Conservation (phyloP, 2,888 invertebrate genomes). For the Lasioglossum vierecki region DNA sequence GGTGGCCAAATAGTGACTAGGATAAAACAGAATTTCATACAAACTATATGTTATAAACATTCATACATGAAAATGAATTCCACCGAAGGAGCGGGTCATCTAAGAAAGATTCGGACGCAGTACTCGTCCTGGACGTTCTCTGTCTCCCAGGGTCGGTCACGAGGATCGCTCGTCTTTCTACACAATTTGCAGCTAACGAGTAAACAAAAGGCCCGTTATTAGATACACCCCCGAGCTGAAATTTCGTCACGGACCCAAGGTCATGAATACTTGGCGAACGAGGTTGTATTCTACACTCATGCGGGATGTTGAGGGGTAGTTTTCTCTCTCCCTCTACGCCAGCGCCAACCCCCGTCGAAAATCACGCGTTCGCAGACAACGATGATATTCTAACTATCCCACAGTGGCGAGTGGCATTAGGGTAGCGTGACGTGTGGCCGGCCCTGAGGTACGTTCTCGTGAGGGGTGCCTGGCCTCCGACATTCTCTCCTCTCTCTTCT, state of each 20-base stretch:
- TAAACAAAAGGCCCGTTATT: constrained; percentile 17
- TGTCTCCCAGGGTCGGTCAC: neutral
- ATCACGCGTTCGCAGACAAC: constrained; percentile 59
- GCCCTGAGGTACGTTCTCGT: constrained; percentile 71
- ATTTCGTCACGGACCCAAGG: constrained; percentile 59
- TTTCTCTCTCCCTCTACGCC: neutral
- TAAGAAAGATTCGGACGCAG: neutral
- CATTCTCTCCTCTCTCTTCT: neutral
- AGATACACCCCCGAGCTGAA: constrained; percentile 41
- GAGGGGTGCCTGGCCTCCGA: constrained; percentile 63
- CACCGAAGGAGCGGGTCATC: neutral
- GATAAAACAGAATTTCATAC: no score
- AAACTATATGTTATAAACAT: no score
- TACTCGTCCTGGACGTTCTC: neutral
- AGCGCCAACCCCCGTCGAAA: constrained; percentile 47
- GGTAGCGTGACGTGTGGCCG: constrained; percentile 71
- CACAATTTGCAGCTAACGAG: constrained; percentile 35
- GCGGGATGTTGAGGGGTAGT: constrained; percentile 62
- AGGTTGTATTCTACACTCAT: constrained; percentile 40
- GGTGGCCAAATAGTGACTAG: no score
- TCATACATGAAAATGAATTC: neutral
- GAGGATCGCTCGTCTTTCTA: neutral
- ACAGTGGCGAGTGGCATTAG: constrained; percentile 75
- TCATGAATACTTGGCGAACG: constrained; percentile 64
- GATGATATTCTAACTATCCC: constrained; percentile 81